phyloP scores from a whole-genome alignment of 2,888 invertebrate species.

The Mantis religiosa region DNA sequence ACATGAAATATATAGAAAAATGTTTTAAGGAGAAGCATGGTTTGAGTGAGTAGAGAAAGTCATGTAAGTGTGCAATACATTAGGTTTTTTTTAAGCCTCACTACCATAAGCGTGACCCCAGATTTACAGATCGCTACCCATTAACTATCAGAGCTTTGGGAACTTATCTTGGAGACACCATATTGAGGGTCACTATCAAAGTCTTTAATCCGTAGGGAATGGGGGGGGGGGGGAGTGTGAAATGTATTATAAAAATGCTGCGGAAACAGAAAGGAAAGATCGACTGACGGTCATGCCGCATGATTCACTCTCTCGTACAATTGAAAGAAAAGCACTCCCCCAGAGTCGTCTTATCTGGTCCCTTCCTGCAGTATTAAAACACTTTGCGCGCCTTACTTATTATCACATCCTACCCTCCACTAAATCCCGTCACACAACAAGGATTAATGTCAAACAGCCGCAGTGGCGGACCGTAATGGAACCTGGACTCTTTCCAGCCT shows the following conservation, averaged over 20 bases:
- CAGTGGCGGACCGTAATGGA: background rate
- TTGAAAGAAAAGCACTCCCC: conserved; percentile 2
- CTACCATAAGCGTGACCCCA: background rate
- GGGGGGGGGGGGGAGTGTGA: background rate
- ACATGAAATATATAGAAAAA: no score
- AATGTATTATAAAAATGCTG: background rate
- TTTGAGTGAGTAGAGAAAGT: no score
- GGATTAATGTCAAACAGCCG: conserved; percentile 10
- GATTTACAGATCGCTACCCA: background rate
- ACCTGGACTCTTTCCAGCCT: background rate
- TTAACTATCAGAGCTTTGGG: background rate
- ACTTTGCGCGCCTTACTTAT: conserved; percentile 7
- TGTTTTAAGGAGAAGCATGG: no score
- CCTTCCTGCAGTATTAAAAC: background rate
- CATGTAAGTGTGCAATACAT: no score
- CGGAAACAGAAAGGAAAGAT: background rate
- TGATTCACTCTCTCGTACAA: background rate
- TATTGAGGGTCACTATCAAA: background rate
- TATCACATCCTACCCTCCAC: background rate
- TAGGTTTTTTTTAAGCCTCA: no score
- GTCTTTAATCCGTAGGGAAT: background rate
- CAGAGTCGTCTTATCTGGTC: background rate
- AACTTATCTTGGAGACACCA: background rate
- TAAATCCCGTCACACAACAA: conserved; percentile 10
- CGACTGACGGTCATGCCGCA: background rate